Evolutionary conservation across 2,113 vertebrate species (phyloP).

Genomic region (Nesogale talazaci): DNA sequence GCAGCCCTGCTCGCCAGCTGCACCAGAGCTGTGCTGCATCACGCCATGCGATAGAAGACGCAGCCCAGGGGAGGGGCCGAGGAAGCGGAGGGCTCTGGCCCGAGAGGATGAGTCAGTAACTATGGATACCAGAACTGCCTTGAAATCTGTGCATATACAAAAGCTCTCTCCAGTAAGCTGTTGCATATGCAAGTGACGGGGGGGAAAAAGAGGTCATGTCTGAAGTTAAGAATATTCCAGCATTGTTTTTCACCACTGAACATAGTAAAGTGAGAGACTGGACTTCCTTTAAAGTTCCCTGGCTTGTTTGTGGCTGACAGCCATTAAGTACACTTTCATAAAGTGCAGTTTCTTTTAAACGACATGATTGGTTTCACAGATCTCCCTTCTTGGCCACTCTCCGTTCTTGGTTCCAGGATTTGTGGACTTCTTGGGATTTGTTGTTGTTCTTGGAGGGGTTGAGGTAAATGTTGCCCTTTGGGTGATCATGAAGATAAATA

Average conservation of each 20-base stretch:
- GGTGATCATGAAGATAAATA: background rate
- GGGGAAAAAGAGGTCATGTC: conserved; percentile 14
- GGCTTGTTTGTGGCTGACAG: background rate
- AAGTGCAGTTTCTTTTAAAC: background rate
- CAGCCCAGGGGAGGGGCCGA: conserved; percentile 34
- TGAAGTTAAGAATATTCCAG: conserved; percentile 37
- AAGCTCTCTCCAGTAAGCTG: conserved; percentile 23
- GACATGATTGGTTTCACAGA: background rate
- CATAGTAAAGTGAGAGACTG: background rate
- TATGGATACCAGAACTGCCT: conserved; percentile 66
- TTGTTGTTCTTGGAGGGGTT: background rate
- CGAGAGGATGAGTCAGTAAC: conserved; percentile 69
- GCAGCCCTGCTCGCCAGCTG: conserved; percentile 56
- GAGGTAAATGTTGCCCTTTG: background rate
- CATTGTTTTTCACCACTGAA: background rate
- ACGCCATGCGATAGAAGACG: background rate
- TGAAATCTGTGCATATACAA: conserved; percentile 41
- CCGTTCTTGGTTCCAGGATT: background rate
- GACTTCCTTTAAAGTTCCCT: background rate
- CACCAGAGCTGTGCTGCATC: background rate
- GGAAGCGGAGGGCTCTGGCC: conserved; percentile 59
- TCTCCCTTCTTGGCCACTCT: background rate
- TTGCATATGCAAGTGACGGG: conserved; percentile 32
- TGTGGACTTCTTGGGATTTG: too few species aligned
- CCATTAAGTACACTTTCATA: background rate